A percentile compares a stretch with the other conserved stretches of the same genome.
These are phyloP conservation scores for Patella ulyssiponensis DNA, from an alignment of 2,888 invertebrate species.

Conservation along the genomic window DNA sequence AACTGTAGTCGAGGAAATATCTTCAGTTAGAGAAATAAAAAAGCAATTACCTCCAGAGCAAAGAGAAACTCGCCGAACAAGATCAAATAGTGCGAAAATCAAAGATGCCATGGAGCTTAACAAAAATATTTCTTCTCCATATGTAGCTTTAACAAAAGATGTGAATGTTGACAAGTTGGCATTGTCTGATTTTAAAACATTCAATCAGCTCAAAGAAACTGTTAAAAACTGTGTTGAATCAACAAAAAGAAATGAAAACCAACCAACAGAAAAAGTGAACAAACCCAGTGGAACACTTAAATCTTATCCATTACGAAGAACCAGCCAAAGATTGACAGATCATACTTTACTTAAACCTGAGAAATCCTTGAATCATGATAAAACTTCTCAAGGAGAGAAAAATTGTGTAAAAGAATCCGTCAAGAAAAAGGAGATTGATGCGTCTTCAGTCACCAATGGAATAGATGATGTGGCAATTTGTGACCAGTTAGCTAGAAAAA, in stretches of 20 bases:
- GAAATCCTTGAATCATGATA: conserved; percentile 18
- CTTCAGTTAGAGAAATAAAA: no score
- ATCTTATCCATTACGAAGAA: conserved; percentile 47
- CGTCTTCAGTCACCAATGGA: neutral
- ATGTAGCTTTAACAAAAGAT: no score
- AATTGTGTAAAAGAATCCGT: neutral
- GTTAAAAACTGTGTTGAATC: neutral
- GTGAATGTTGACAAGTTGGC: no score
- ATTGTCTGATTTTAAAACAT: no score
- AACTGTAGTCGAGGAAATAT: no score
- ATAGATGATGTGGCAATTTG: conserved; percentile 53
- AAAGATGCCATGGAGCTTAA: no score
- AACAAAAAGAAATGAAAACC: neutral
- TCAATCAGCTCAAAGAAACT: neutral
- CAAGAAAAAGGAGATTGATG: neutral
- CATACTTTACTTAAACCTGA: conserved; percentile 16
- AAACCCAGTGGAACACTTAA: conserved; percentile 38
- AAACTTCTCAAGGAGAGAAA: conserved; percentile 18
- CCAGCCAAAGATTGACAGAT: conserved; percentile 27
- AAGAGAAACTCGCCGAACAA: no score
- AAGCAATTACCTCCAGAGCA: no score
- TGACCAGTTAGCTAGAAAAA: conserved; percentile 74
- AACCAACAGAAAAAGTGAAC: neutral
- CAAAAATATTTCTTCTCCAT: no score
- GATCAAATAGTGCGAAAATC: no score